phyloP scores from a whole-genome alignment of 1,140 invertebrate species.

The Pachyrhynchus sulphureomaculatus region DNA sequence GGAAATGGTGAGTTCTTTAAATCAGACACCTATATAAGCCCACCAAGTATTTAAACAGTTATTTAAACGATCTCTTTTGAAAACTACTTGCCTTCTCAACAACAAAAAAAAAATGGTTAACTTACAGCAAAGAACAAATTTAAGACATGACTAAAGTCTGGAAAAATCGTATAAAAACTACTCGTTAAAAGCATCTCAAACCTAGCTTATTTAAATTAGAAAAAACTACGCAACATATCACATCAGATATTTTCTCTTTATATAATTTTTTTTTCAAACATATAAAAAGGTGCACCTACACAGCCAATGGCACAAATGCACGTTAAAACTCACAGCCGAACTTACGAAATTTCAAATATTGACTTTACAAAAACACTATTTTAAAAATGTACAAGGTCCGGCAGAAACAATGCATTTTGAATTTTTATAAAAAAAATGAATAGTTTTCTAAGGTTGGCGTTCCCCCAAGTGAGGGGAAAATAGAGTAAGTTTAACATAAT shows the following conservation, averaged over 20 bases:
- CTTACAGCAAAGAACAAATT: neutral
- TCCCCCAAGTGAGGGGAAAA: no score
- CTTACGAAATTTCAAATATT: slow-evolving; percentile 44
- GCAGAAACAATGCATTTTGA: no score
- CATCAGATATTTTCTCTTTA: slow-evolving; percentile 36
- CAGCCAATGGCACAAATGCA: slow-evolving; percentile 49
- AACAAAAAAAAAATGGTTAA: no score
- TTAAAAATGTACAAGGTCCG: no score
- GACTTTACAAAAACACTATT: slow-evolving; percentile 43
- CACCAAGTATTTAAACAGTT: no score
- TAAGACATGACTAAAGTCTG: neutral
- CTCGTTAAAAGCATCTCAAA: slow-evolving; percentile 16
- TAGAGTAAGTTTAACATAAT: no score
- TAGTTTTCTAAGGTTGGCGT: no score
- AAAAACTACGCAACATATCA: slow-evolving; percentile 41
- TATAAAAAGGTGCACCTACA: slow-evolving; percentile 41
- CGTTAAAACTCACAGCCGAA: slow-evolving; percentile 47
- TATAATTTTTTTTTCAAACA: slow-evolving; percentile 9
- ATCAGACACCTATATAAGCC: no score
- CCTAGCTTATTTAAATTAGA: slow-evolving; percentile 14
- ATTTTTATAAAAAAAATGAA: no score
- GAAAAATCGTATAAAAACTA: slow-evolving; percentile 15
- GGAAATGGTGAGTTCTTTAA: no score
- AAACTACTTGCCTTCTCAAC: no score
- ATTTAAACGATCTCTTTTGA: no score